Evolutionary conservation across 2,888 invertebrate genomes (phyloP), one percentile per base, ranked within the genome.

Genomic region (Argyresthia goedartella): DNA sequence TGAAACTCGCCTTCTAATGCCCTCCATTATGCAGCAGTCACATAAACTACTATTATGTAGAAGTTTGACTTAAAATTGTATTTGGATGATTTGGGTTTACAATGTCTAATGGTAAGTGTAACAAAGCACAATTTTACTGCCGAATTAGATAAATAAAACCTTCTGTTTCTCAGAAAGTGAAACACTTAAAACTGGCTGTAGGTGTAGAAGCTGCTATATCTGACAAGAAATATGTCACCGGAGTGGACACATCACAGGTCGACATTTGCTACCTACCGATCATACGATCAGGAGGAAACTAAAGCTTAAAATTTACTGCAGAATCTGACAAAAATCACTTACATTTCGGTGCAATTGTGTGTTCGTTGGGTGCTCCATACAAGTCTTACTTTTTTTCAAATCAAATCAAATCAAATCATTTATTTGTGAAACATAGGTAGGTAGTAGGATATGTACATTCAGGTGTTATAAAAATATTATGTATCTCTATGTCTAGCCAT

Each of bases 261-360:
- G 99, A 99, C 68, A 95, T 97, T 92, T 99, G 99, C 71, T 99
- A 99, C 74, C 97, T 98, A 0, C 96, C 99, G 0, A 99, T 99
- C 54, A 96, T 99, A 66, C 99, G 99, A 76, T 99, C 98, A 39
- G 99, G 99, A 8, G 99, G 98, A n/a, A 92, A 94, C 69, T 99
- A 99, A 82, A 95, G 93, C 67, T 89, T 99, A 47, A 99, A 99
- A 81, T 99, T 99, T 80, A 98, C 97, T 69, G 96, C 95, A 4
- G 92, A 92, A 2, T 96, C 97, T 62, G 98, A 99, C 73, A 97
- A 98, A 73, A 97, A 97, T 71, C 91, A 91, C 59, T 78, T 99
- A 53, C 97, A 99, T 78, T 99, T 98, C 77, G 99, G 98, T 44
- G 93, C 97, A 0, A 98, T 99, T 58, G 93, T 98, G 48, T 98